phyloP scores from a whole-genome alignment of 2,113 vertebrate species.

The Microcebus murinus region DNA sequence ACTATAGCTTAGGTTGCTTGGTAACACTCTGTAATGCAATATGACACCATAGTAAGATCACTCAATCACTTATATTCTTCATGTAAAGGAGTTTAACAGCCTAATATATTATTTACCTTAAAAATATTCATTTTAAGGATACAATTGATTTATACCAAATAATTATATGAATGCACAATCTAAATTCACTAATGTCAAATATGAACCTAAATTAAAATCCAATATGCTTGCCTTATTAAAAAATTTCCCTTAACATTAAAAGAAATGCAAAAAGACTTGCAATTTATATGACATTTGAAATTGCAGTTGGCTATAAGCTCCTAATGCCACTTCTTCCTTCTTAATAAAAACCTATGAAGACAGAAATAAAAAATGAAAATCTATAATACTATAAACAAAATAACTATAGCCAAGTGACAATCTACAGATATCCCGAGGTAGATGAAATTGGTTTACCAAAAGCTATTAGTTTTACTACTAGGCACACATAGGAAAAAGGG shows the following conservation, averaged over 20 bases:
- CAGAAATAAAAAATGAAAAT: slow-evolving; percentile 7
- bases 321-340: not conserved
- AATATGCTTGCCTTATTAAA: slow-evolving; percentile 12
- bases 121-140: slow-evolving; percentile 44
- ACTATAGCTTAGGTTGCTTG: not conserved
- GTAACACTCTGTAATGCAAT: not conserved
- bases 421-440: not conserved
- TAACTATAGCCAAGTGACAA: not conserved
- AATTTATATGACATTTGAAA: not conserved
- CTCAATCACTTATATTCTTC: not conserved
- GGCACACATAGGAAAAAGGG: not conserved
- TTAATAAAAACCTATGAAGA: not conserved
- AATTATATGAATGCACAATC: not conserved
- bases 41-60: not conserved
- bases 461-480: slow-evolving; percentile 2
- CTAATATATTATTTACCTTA: not conserved
- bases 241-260: not conserved
- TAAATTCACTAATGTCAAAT: not conserved
- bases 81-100: not conserved
- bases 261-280: not conserved
- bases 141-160: not conserved
- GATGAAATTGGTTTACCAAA: not conserved
- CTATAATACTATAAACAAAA: not conserved
- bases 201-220: not conserved
- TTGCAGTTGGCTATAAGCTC: not conserved